Evolutionary conservation across 2,113 vertebrate species (phyloP), one percentile per base, ranked within the genome.

Genomic region (Coptodon bakossiorum): DNA sequence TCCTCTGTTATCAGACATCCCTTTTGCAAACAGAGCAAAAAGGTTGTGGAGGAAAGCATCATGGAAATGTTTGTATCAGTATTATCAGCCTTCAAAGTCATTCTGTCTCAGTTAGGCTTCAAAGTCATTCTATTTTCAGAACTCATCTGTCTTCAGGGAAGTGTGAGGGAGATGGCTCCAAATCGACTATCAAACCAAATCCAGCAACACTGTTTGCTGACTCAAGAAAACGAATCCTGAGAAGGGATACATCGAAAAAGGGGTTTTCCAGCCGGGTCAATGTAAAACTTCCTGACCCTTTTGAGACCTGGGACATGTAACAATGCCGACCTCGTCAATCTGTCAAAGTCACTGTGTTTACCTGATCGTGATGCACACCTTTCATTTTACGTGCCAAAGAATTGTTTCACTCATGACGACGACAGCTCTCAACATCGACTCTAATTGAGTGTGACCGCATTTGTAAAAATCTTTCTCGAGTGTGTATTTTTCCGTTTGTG

Each of bases 61-160:
- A 89, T 91, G 86, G 92, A 90, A 87, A 84, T 82, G 85, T 87
- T 87, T 89, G 63, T 85, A 92, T 93, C 86, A 7, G 85, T 84
- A 87, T 93, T 93, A 94, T 92, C 89, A 91, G 84, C 63, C 76
- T 87, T 91, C 86, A 92, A 90, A 91, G 90, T 90, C 86, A 81
- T 87, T 90, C 40, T 29, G 86, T 73, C 84, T 86, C 82, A 73
- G 81, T 43, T 57, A 89, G 40, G 83, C 88, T 92, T 94, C 90
- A 90, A 93, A 94, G 92, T 94, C 80, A 54, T 90, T 92, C 90
- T 95, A 95, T 95, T 95, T 95, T 89, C 86, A 91, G 94, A 94
- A 80, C 53, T 27, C 43, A 53, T 91, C 91, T 92, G 85, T 92
- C 87, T 92, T 90, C 84, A 82, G 84, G 89, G 83, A 43, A 66